A percentile compares a stretch with the other conserved stretches of the same genome.
These are phyloP conservation scores for Lutjanus campechanus DNA, from an alignment of 2,797 vertebrate species.

Conservation along the genomic window DNA sequence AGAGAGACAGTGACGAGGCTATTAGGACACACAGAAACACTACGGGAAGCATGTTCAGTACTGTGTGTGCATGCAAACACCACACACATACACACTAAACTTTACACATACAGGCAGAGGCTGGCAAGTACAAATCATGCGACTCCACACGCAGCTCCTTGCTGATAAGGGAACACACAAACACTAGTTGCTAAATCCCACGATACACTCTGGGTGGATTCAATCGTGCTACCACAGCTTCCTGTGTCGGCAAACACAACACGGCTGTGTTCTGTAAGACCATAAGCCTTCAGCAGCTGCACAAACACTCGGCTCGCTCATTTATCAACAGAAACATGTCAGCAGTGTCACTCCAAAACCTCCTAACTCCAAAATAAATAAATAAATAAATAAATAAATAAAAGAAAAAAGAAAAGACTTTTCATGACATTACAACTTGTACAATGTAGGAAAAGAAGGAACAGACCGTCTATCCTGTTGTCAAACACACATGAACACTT, in stretches of 20 bases:
- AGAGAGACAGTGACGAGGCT: constrained; percentile 29
- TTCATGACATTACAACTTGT: neutral
- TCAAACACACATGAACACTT: too few relatives aligned
- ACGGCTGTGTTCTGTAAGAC: constrained; percentile 51
- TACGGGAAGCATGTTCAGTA: neutral
- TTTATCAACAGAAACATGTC: constrained; percentile 47
- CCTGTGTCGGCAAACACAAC: constrained; percentile 66
- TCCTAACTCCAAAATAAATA: constrained; percentile 5
- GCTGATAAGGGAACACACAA: constrained; percentile 51
- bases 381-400: too few relatives aligned
- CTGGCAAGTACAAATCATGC: constrained; percentile 18
- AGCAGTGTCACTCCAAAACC: constrained; percentile 18
- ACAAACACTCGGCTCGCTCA: constrained; percentile 66
- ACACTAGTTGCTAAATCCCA: constrained; percentile 58
- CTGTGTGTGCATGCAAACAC: constrained; percentile 3
- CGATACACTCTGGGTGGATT: constrained; percentile 54
- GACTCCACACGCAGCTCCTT: constrained; percentile 18
- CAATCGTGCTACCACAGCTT: constrained; percentile 48
- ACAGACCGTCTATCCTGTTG: neutral
- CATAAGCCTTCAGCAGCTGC: constrained; percentile 72
- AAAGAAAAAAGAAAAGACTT: neutral
- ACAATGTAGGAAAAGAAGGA: neutral
- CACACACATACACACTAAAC: constrained; percentile 1
- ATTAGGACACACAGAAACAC: neutral
- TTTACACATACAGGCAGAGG: constrained; percentile 16